Evolutionary conservation across 2,113 vertebrate species (phyloP), one percentile per base, ranked within the genome.

Genomic region (Microcebus jonahi): DNA sequence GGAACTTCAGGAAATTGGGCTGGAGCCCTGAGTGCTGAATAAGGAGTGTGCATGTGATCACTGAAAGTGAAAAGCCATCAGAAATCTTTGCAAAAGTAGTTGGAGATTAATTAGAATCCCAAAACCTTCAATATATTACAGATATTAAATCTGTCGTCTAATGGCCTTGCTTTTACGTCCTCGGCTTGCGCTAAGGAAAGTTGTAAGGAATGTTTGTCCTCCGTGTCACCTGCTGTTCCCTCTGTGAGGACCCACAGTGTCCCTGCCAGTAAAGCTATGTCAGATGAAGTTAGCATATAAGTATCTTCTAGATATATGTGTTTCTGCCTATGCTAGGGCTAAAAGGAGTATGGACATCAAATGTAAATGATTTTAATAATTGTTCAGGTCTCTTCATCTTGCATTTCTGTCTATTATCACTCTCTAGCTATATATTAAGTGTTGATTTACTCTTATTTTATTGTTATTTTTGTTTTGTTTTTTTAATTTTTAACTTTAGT

Each of bases 311-410:
- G 45, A 8, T 85, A 81, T 81, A 36, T 3, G 34, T 92, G 48
- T 67, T 76, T 89, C 39, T 88, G 9, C 48, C 13, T 91, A 77
- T 67, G 27, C 5, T 67, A 55, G 45, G 7, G 15, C 29, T 48
- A n/a, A 92, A 68, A 92, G 82, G 29, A 80, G 88, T 39, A 23
- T 92, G 48, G 45, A 63, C 14, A 83, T 92, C 50, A 87, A 53
- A 70, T 80, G 89, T 82, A 90, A 94, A 86, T 75, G 31, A 93
- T 55, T 85, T 90, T n/a, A 82, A 27, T 59, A 82, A 93, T 84
- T 80, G 31, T 82, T 31, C 15, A 70, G 53, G 0, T 68, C 67
- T 91, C 91, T 65, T 84, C 21, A 88, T 86, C 27, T 80, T 95
- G 27, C 2, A 20, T 84, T 91, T 88, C 86, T 81, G 5, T 73